Percentiles rank a stretch among this genome's conserved stretches.
Conservation (phyloP, 2,888 invertebrate genomes). For the Macaria liturata region DNA sequence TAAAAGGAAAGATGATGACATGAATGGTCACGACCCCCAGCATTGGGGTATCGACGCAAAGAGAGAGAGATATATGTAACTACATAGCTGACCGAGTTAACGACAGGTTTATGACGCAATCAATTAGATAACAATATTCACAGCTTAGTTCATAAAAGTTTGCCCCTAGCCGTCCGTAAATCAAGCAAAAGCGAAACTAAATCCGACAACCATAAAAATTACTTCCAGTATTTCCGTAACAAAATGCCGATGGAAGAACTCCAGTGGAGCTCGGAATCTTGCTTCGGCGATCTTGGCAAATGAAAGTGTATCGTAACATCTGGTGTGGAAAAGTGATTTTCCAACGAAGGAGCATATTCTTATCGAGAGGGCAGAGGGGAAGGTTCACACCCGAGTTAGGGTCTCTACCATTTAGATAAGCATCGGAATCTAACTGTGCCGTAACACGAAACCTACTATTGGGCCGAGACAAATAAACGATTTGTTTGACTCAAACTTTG, state of each 20-base stretch:
- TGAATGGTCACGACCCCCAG: too few species aligned
- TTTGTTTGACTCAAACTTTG: slow-evolving; percentile 31
- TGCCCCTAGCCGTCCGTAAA: slow-evolving; percentile 17
- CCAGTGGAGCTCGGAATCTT: slow-evolving; percentile 29
- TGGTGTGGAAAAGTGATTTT: slow-evolving; percentile 47
- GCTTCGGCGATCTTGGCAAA: slow-evolving; percentile 33
- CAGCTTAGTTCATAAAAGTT: slow-evolving; percentile 15
- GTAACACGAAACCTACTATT: slow-evolving; percentile 71
- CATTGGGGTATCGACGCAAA: too few species aligned
- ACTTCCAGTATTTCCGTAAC: slow-evolving; percentile 42
- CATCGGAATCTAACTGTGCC: slow-evolving; percentile 70
- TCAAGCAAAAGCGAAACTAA: slow-evolving; percentile 31
- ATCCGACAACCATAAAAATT: slow-evolving; percentile 41
- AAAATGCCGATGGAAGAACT: slow-evolving; percentile 33
- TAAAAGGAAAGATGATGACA: too few species aligned
- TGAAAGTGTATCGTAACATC: slow-evolving; percentile 43
- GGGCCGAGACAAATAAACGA: slow-evolving; percentile 57
- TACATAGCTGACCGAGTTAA: too few species aligned
- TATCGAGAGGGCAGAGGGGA: slow-evolving; percentile 58
- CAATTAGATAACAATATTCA: slow-evolving; percentile 2
- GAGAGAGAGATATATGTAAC: too few species aligned
- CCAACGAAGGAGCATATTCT: slow-evolving; percentile 43
- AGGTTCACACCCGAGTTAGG: slow-evolving; percentile 65
- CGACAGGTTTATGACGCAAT: not conserved
- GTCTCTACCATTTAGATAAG: slow-evolving; percentile 69